phyloP scores from a whole-genome alignment of 2,888 invertebrate genomes.

The Drosophila eohydei region DNA sequence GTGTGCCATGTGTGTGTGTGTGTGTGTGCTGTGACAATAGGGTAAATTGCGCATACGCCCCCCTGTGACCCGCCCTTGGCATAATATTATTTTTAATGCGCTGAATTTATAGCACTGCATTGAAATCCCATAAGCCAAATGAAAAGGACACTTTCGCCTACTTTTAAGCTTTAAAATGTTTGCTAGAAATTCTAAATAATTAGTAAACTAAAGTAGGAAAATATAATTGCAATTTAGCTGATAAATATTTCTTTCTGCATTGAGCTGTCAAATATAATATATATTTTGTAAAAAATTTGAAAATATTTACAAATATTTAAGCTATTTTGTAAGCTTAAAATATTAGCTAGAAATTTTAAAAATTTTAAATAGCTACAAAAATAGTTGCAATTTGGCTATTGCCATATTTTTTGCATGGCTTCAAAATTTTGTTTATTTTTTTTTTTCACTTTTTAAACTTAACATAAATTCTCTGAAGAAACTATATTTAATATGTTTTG shows the following conservation, averaged over 20 bases:
- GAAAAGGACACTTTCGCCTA: constrained; percentile 47
- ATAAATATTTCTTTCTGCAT: not conserved
- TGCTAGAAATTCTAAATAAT: not conserved
- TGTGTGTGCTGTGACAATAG: constrained; percentile 37
- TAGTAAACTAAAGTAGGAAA: not conserved
- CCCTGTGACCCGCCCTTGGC: constrained; percentile 15
- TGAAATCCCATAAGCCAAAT: constrained; percentile 33
- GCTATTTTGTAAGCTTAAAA: not conserved
- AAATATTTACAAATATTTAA: too few species aligned
- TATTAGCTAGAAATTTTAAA: not conserved
- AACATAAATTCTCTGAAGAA: too few species aligned
- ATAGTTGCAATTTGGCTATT: too few species aligned
- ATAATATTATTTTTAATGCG: constrained; percentile 77
- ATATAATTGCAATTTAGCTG: not conserved
- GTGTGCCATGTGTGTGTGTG: constrained; percentile 9
- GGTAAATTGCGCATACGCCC: constrained; percentile 50
- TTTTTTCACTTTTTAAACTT: too few species aligned
- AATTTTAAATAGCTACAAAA: too few species aligned
- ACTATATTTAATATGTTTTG: too few species aligned
- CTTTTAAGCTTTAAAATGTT: not conserved
- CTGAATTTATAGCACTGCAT: constrained; percentile 67
- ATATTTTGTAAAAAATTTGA: too few species aligned
- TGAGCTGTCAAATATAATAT: not conserved
- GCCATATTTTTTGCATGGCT: too few species aligned
- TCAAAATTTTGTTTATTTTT: too few species aligned